These are phyloP conservation scores for Cotesia congregata DNA, from an alignment of 2,888 invertebrate species.

Conservation along the genomic window DNA sequence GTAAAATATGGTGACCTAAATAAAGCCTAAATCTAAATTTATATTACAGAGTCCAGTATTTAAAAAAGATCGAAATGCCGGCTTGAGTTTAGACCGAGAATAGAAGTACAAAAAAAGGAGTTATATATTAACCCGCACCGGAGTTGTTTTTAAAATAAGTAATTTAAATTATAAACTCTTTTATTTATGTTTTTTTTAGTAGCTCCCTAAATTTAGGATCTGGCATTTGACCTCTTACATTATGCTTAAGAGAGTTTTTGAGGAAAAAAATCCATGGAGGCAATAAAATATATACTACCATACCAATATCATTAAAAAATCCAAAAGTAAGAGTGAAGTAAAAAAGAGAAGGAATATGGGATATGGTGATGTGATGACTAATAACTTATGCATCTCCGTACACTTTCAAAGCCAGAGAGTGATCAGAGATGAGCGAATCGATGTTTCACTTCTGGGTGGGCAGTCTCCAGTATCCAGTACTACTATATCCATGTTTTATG, in stretches of 20 bases:
- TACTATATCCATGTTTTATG: not conserved
- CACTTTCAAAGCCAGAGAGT: not conserved
- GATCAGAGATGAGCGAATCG: constrained; percentile 33
- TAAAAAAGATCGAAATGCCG: not conserved
- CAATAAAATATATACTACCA: not conserved
- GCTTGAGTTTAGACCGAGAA: not conserved
- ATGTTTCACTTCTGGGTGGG: constrained; percentile 39
- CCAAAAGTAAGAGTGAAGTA: not conserved
- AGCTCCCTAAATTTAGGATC: not conserved
- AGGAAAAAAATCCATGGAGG: not conserved
- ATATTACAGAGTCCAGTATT: not conserved
- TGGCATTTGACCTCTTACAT: not conserved
- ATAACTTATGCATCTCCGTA: constrained; percentile 19
- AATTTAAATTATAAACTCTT: not conserved
- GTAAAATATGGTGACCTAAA: not conserved
- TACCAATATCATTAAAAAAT: not conserved
- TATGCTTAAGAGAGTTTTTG: not conserved
- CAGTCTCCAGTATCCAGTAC: constrained; percentile 12
- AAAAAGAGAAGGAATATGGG: not conserved
- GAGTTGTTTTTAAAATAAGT: not conserved
- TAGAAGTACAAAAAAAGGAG: not conserved
- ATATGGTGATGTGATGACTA: constrained; percentile 16
- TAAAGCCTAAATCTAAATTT: not conserved
- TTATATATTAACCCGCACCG: not conserved
- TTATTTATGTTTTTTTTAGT: not conserved